Conservation (phyloP, 2,888 invertebrate genomes). For the Automeris io region DNA sequence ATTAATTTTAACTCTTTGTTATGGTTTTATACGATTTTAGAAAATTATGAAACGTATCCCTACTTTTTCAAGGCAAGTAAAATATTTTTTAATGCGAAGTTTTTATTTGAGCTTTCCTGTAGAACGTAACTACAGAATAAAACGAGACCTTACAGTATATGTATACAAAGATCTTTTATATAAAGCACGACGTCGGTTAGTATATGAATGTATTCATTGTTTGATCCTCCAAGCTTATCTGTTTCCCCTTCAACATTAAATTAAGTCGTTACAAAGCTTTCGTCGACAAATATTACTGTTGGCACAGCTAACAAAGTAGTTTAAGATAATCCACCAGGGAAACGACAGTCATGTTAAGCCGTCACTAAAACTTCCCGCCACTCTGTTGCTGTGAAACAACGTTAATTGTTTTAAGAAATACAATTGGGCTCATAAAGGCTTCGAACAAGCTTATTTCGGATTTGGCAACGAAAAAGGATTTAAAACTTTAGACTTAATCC, state of each 20-base stretch:
- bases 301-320: slow-evolving; percentile 29
- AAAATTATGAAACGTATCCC: too few relatives aligned
- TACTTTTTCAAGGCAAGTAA: too few relatives aligned
- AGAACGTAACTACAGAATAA: too few relatives aligned
- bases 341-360: slow-evolving; percentile 33
- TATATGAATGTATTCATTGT: neutral
- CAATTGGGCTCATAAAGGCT: slow-evolving; percentile 27
- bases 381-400: slow-evolving; percentile 24
- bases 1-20: too few relatives aligned
- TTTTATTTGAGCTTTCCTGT: too few relatives aligned
- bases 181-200: neutral
- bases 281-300: slow-evolving; percentile 22
- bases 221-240: slow-evolving; percentile 9
- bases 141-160: too few relatives aligned
- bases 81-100: too few relatives aligned
- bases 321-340: slow-evolving; percentile 27
- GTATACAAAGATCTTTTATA: too few relatives aligned
- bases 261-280: slow-evolving; percentile 16
- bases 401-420: slow-evolving; percentile 44
- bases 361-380: slow-evolving; percentile 31
- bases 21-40: too few relatives aligned
- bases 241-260: slow-evolving; percentile 14
- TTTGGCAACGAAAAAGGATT: slow-evolving; percentile 3
- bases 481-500: neutral
- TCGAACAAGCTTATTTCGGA: slow-evolving; percentile 19